Evolutionary conservation across 30 jellyfish, hydroid and myxozoan species (phyloP), one percentile per base, ranked within the genome.

Genomic region (Cassiopea andromeda): DNA sequence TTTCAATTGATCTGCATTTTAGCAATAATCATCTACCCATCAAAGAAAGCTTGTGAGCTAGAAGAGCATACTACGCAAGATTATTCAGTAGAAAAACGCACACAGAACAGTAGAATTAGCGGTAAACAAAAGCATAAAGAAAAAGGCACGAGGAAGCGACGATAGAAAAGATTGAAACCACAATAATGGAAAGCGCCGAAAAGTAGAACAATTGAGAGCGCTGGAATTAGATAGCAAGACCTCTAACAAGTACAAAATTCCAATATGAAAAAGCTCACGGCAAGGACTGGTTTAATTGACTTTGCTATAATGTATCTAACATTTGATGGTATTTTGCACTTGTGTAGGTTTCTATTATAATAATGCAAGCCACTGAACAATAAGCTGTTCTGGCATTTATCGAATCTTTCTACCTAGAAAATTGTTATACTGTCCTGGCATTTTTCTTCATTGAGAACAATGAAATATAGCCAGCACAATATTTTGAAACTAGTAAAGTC

Each of bases 1-100:
- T 94, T 94, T 83, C 98, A 94, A 81, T 8, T 94, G 59, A 73
- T 89, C 6, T 94, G 98, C 61, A 94, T 94, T 1, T 73, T 89
- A 15, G 95, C 98, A 17, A 80, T 94, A 5, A 44, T 94, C 43
- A 9, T 94, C 50, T 48, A 84, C 7, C 96, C 98, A 2, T 80
- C 92, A 2, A 72, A 72, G 44, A 89, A 58, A 67, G 85, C 77
- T 59, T 71, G 69, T n/a, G 84, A 86, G 38, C 45, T 86, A 45
- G 88, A 86, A 69, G 84, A 61, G n/a, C 86, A 86, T 43, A 6
- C 14, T 44, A 61, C 80, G 0, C 86, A 77, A 27, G 90, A 81
- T 6, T 47, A 81, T 9, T 50, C 90, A 6, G 15, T 46, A 8
- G 82, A 59, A 38, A 48, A 67, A n/a, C 12, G 50, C 13, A 67